phyloP scores from a whole-genome alignment of 1,140 invertebrate genomes.

The Asobara japonica region DNA sequence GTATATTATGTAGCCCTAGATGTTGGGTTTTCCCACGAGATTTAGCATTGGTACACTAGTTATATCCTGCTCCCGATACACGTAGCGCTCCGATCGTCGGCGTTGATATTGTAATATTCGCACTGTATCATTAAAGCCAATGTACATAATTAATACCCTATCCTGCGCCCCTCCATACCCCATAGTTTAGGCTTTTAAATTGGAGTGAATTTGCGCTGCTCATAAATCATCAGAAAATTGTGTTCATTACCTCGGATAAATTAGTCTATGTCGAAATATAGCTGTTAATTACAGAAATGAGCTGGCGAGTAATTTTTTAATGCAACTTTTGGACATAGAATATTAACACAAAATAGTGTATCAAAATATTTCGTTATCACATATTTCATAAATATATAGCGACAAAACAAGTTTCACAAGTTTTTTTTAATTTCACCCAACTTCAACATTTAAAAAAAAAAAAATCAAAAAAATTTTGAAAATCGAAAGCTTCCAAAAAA shows the following conservation, averaged over 20 bases:
- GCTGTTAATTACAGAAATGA: background rate
- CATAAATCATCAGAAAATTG: background rate
- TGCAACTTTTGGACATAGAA: no score
- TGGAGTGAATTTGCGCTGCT: background rate
- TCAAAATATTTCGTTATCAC: no score
- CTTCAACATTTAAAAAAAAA: no score
- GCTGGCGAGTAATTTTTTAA: no score
- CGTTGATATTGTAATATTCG: conserved; percentile 14
- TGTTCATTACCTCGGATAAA: background rate
- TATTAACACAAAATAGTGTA: no score
- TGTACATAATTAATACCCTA: conserved; percentile 21
- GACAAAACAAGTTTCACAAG: no score
- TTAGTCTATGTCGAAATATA: background rate
- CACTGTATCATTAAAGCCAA: conserved; percentile 23
- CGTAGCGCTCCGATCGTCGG: background rate
- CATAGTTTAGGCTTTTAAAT: background rate
- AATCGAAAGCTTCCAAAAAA: no score
- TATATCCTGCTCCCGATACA: background rate
- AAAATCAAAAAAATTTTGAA: no score
- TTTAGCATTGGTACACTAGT: background rate
- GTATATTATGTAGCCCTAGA: conserved; percentile 6
- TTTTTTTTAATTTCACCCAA: no score
- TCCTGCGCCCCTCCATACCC: background rate
- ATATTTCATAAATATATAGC: no score
- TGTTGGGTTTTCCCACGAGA: conserved; percentile 9